These are phyloP conservation scores for Flexamia atlantica DNA, from an alignment of 2,888 invertebrate genomes.

Conservation along the genomic window DNA sequence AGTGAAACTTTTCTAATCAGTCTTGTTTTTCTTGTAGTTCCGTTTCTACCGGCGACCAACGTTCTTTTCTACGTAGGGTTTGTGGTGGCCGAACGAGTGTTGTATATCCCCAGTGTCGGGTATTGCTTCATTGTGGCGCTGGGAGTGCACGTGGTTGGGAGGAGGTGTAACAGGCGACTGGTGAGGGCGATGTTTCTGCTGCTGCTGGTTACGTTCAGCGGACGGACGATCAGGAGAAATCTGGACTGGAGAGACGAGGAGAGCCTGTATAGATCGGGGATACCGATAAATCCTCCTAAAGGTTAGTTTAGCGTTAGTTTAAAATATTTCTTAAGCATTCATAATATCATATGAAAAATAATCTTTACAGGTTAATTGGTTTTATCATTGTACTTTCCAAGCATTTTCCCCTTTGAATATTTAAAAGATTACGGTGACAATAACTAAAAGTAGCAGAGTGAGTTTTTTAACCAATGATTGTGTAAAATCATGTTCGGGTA, in stretches of 20 bases:
- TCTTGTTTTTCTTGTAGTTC: conserved; percentile 87
- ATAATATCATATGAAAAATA: too few relatives aligned
- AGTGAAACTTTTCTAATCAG: conserved; percentile 77
- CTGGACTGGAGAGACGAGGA: conserved; percentile 96
- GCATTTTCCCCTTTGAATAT: too few relatives aligned
- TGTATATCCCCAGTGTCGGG: conserved; percentile 98
- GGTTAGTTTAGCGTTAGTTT: conserved; percentile 84
- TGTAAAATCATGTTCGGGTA: too few relatives aligned
- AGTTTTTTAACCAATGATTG: too few relatives aligned
- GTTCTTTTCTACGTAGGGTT: conserved; percentile 98
- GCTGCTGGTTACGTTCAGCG: conserved; percentile 83
- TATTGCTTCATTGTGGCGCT: conserved; percentile 93
- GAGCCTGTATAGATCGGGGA: conserved; percentile 93
- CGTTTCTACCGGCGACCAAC: conserved; percentile 97
- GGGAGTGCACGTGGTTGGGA: conserved; percentile 77
- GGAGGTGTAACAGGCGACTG: conserved; percentile 34
- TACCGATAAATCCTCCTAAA: conserved; percentile 98
- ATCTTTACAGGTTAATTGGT: too few relatives aligned
- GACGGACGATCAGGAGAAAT: conserved; percentile 89
- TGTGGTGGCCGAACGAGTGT: conserved; percentile 96
- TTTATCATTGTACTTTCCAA: too few relatives aligned
- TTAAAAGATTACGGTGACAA: too few relatives aligned
- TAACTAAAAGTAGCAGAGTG: too few relatives aligned
- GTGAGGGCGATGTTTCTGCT: conserved; percentile 76
- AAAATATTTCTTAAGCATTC: too few relatives aligned